Conservation (phyloP, 2,113 vertebrate genomes). For the Peromyscus leucopus region DNA sequence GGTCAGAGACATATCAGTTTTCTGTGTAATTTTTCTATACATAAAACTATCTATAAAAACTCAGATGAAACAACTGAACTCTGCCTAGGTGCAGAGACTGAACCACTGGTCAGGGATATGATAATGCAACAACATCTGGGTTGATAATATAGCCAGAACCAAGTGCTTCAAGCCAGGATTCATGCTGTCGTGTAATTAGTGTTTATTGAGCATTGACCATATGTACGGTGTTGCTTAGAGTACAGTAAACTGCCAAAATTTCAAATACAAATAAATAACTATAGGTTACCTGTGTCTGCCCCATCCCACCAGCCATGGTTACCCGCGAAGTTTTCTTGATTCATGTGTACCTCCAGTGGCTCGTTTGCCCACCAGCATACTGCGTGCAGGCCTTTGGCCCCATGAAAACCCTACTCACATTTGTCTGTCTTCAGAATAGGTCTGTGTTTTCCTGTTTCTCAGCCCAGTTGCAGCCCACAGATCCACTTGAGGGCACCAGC, state of each 20-base stretch:
- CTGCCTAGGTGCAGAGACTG: background rate
- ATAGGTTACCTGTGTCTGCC: background rate
- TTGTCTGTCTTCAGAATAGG: fast-evolving
- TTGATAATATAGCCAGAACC: background rate
- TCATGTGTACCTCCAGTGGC: background rate
- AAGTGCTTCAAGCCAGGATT: background rate
- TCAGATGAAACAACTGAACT: background rate
- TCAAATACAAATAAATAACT: background rate
- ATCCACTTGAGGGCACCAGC: conserved; percentile 60
- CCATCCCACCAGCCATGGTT: background rate
- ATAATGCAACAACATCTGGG: background rate
- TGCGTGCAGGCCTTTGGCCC: background rate
- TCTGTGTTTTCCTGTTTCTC: background rate
- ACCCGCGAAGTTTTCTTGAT: background rate
- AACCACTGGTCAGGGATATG: background rate
- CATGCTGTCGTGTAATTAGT: background rate
- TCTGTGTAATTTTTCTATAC: background rate
- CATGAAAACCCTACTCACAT: background rate
- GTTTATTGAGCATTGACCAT: background rate
- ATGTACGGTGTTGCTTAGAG: background rate
- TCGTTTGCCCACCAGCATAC: fast-evolving
- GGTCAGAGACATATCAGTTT: background rate
- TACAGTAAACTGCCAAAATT: background rate
- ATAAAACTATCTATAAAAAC: background rate
- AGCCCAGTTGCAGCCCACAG: background rate